These are phyloP conservation scores for Drosophila tanythrix DNA, from an alignment of 2,888 invertebrate species.

Conservation along the genomic window DNA sequence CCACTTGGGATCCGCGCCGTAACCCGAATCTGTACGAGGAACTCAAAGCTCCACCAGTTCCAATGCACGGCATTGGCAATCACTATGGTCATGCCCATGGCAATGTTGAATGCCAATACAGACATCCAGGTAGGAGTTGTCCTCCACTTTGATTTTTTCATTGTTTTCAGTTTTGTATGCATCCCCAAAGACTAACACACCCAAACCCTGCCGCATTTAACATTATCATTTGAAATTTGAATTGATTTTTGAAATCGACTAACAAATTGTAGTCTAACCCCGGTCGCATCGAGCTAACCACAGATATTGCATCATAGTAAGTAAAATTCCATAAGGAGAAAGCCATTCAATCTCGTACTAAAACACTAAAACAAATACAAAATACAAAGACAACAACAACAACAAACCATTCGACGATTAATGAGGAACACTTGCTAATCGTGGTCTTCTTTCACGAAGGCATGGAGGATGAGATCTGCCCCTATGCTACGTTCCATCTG, in stretches of 20 bases:
- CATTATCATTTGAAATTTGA: conserved; percentile 27
- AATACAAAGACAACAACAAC: conserved; percentile 32
- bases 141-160: conserved; percentile 26
- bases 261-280: conserved; percentile 59
- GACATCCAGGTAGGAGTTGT: conserved; percentile 84
- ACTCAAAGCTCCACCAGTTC: conserved; percentile 89
- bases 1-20: conserved; percentile 95
- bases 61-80: conserved; percentile 82
- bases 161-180: conserved; percentile 28
- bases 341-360: conserved; percentile 49
- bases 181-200: conserved; percentile 39
- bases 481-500: conserved; percentile 98
- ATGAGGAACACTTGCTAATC: conserved; percentile 35
- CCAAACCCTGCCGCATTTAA: conserved; percentile 5
- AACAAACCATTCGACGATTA: not conserved
- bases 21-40: conserved; percentile 93
- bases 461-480: conserved; percentile 98
- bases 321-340: conserved; percentile 42
- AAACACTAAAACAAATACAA: conserved; percentile 71
- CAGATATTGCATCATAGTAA: conserved; percentile 52
- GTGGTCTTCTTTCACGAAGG: conserved; percentile 86
- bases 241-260: conserved; percentile 27
- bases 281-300: conserved; percentile 48
- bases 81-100: conserved; percentile 82
- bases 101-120: conserved; percentile 83